phyloP scores from a whole-genome alignment of 2,888 invertebrate genomes.

The Mactromeris polynyma region DNA sequence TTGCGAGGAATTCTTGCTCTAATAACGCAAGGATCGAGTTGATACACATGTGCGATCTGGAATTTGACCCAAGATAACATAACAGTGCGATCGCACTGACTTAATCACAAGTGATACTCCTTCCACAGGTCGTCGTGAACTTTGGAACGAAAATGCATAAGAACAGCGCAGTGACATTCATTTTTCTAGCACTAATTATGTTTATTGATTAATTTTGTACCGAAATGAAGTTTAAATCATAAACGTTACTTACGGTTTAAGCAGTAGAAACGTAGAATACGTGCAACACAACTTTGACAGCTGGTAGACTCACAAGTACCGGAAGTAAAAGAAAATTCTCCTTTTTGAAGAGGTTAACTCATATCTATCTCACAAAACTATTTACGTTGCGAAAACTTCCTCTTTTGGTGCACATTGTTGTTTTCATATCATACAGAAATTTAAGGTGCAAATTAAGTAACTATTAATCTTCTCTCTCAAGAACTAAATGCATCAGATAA shows the following conservation, averaged over 20 bases:
- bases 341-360: background rate
- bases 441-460: no score
- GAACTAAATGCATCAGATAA: background rate
- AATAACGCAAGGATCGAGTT: background rate
- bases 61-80: background rate
- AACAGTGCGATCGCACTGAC: background rate
- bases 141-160: background rate
- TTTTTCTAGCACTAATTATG: background rate
- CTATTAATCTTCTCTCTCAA: no score
- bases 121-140: background rate
- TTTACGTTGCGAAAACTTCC: background rate
- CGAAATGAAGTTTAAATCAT: background rate
- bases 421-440: no score
- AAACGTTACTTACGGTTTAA: background rate
- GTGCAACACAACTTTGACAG: background rate
- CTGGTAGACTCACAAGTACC: background rate
- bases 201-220: background rate
- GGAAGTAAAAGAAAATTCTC: background rate
- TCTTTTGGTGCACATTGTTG: no score
- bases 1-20: no score
- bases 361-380: background rate
- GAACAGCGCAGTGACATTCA: background rate
- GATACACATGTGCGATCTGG: background rate
- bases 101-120: background rate
- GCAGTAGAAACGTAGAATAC: background rate